phyloP scores from a whole-genome alignment of 2,113 vertebrate species.

The Lipophrys pholis region DNA sequence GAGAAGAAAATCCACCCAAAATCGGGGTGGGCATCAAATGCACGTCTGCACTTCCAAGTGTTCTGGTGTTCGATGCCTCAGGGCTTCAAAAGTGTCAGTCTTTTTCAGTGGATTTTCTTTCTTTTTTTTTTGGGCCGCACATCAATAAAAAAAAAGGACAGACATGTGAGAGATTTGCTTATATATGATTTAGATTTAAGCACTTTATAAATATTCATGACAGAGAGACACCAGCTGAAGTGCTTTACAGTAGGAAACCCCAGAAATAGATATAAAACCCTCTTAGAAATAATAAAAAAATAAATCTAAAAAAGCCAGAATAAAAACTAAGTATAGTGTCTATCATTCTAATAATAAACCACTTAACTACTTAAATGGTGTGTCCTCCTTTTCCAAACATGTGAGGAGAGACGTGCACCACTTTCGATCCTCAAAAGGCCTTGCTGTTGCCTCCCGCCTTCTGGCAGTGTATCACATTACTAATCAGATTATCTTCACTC shows the following conservation, averaged over 20 bases:
- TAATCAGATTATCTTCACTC: conserved; percentile 68
- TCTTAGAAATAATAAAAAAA: conserved; percentile 16
- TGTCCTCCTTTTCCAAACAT: conserved; percentile 32
- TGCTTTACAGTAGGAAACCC: conserved; percentile 12
- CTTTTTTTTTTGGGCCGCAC: background rate
- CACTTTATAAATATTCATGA: conserved; percentile 32
- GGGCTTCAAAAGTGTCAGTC: background rate
- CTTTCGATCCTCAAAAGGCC: conserved; percentile 40
- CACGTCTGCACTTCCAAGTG: background rate
- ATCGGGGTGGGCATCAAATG: conserved; percentile 11
- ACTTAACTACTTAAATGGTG: conserved; percentile 30
- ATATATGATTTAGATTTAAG: conserved; percentile 12
- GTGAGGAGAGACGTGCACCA: conserved; percentile 19
- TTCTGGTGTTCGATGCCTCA: background rate
- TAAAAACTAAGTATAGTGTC: conserved; percentile 7
- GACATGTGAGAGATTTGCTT: background rate
- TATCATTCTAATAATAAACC: conserved; percentile 20
- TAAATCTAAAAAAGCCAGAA: conserved; percentile 1
- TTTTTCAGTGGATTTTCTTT: conserved; percentile 11
- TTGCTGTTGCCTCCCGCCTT: conserved; percentile 6
- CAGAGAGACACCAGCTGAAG: conserved; percentile 5
- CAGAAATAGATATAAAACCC: conserved; percentile 14
- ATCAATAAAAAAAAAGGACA: background rate
- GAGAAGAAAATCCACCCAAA: background rate
- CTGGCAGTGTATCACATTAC: conserved; percentile 55